phyloP scores from a whole-genome alignment of 2,797 vertebrate genomes.

The Ataeniobius toweri region DNA sequence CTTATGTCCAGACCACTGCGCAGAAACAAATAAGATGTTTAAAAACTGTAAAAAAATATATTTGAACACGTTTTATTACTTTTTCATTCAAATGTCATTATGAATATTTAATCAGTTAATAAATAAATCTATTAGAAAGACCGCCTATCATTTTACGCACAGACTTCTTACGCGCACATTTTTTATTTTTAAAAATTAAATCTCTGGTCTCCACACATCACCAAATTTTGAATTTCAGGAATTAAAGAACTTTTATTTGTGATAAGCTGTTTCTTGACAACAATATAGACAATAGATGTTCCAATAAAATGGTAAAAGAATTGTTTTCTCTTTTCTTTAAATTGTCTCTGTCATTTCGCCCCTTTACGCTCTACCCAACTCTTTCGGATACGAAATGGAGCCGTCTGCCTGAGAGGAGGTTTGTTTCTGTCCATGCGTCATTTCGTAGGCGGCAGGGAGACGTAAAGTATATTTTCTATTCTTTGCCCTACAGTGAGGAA shows the following conservation, averaged over 20 bases:
- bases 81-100: background rate
- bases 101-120: background rate
- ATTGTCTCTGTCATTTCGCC: background rate
- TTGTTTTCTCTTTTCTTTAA: no score
- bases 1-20: background rate
- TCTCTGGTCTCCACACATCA: background rate
- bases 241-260: background rate
- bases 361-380: background rate
- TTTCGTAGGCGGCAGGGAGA: background rate
- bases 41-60: background rate
- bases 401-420: background rate
- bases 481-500: background rate
- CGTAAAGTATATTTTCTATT: background rate
- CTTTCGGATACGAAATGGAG: background rate
- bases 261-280: background rate
- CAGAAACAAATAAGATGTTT: background rate
- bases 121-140: background rate
- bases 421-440: background rate
- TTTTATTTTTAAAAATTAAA: background rate
- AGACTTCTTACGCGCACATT: background rate
- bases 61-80: background rate
- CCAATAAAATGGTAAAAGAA: background rate
- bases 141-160: background rate
- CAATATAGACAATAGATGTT: background rate
- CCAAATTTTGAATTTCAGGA: background rate